Conservation (phyloP, 2,113 vertebrate species). For the Collichthys lucidus region DNA sequence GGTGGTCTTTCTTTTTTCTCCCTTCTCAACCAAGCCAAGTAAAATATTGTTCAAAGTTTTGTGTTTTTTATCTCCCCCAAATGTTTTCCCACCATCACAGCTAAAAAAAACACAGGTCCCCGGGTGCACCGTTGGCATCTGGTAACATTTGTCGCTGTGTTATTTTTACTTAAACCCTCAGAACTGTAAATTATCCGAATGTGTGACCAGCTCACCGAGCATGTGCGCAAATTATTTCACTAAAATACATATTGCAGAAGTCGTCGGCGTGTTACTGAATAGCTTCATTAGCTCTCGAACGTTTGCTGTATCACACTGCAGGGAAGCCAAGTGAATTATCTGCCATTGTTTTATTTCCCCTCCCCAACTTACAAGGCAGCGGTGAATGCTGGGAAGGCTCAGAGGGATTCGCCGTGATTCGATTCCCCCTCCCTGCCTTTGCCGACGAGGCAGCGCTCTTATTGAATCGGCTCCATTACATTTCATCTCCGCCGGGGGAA, state of each 20-base stretch:
- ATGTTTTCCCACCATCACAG: slow-evolving; percentile 46
- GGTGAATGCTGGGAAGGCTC: slow-evolving; percentile 69
- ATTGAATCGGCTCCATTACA: slow-evolving; percentile 80
- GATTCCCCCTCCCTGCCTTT: slow-evolving; percentile 59
- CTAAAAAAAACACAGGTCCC: background rate
- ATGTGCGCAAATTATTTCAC: slow-evolving; percentile 24
- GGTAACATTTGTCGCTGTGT: slow-evolving; percentile 29
- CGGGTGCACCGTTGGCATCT: slow-evolving; percentile 21
- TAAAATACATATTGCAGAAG: slow-evolving; percentile 25
- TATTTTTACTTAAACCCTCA: background rate
- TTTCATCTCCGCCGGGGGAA: slow-evolving; percentile 77
- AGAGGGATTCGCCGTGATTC: slow-evolving; percentile 71
- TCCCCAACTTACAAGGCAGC: slow-evolving; percentile 42
- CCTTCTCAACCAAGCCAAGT: slow-evolving; percentile 40
- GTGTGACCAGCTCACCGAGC: background rate
- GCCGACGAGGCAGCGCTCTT: slow-evolving; percentile 60
- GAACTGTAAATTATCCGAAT: slow-evolving; percentile 5
- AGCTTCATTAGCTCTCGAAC: slow-evolving; percentile 39
- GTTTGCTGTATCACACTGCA: slow-evolving; percentile 20
- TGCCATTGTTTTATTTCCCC: slow-evolving; percentile 63
- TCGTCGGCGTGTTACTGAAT: background rate
- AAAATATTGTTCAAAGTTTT: slow-evolving; percentile 43
- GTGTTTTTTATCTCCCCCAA: slow-evolving; percentile 10
- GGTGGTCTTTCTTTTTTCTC: slow-evolving; percentile 21
- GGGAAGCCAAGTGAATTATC: slow-evolving; percentile 61